Evolutionary conservation across 2,797 vertebrate genomes (phyloP).

Genomic region (Merluccius polli): DNA sequence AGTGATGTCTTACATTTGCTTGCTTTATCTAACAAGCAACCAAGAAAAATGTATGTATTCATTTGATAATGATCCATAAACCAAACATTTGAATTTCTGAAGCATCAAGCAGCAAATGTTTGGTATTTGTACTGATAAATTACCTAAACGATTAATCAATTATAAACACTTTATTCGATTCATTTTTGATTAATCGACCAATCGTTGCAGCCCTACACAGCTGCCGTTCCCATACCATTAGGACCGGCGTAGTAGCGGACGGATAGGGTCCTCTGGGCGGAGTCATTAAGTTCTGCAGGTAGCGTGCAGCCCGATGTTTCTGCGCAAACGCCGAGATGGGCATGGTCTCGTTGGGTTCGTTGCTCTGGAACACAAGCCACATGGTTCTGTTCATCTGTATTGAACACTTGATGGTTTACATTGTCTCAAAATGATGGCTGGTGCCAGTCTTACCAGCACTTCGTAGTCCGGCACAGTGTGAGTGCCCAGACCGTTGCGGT

Average conservation of each 20-base stretch:
- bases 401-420: neutral
- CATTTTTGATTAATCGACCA: too few species aligned
- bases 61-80: too few species aligned
- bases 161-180: too few species aligned
- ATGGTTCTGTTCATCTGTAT: neutral
- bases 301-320: slow-evolving; percentile 90
- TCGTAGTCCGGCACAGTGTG: slow-evolving; percentile 98
- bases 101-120: too few species aligned
- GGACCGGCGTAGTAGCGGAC: slow-evolving; percentile 83
- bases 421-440: neutral
- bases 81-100: too few species aligned
- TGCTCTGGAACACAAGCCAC: slow-evolving; percentile 78
- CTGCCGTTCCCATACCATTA: slow-evolving; percentile 73
- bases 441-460: slow-evolving; percentile 84
- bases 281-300: slow-evolving; percentile 82
- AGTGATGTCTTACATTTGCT: too few species aligned
- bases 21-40: too few species aligned
- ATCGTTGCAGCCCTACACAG: too few species aligned
- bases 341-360: slow-evolving; percentile 97
- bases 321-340: slow-evolving; percentile 97
- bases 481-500: slow-evolving; percentile 92
- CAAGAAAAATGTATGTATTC: too few species aligned
- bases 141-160: too few species aligned
- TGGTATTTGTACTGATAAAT: too few species aligned
- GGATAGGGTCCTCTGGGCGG: slow-evolving; percentile 85